A percentile compares a stretch with the other conserved stretches of the same genome.
phyloP scores from a whole-genome alignment of 2,797 vertebrate genomes.

The Eulemur coronatus region DNA sequence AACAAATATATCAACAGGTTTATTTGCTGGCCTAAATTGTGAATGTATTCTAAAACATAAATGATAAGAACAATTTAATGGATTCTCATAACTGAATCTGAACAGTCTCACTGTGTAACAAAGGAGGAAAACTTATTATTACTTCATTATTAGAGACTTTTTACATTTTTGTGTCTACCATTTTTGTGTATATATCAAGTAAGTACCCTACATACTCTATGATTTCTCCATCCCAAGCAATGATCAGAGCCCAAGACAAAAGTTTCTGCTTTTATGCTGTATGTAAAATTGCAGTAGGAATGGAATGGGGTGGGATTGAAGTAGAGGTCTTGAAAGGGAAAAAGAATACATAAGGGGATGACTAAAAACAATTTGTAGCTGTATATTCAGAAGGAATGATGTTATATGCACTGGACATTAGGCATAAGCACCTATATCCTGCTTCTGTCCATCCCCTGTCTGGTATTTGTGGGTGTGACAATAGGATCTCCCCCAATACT shows the following conservation, averaged over 20 bases:
- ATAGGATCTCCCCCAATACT: rapidly evolving
- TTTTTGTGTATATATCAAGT: neutral
- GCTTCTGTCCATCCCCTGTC: neutral
- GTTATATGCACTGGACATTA: neutral
- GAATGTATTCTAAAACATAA: neutral
- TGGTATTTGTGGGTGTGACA: neutral
- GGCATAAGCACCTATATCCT: neutral
- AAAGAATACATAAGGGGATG: neutral
- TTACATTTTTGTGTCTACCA: neutral
- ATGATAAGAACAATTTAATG: neutral
- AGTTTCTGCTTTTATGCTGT: neutral
- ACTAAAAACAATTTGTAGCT: neutral
- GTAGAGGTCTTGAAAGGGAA: neutral
- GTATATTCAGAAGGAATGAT: neutral
- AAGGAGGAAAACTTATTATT: neutral
- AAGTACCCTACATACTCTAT: neutral
- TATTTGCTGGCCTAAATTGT: neutral
- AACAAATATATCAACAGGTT: neutral
- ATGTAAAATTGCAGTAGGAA: neutral
- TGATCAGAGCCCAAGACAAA: neutral
- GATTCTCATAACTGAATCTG: neutral
- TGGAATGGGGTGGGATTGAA: neutral
- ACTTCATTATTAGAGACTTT: neutral
- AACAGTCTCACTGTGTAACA: neutral
- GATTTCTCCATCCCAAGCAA: neutral